Conservation (phyloP, 2,113 vertebrate species). For the Haplotaxodon microlepis region DNA sequence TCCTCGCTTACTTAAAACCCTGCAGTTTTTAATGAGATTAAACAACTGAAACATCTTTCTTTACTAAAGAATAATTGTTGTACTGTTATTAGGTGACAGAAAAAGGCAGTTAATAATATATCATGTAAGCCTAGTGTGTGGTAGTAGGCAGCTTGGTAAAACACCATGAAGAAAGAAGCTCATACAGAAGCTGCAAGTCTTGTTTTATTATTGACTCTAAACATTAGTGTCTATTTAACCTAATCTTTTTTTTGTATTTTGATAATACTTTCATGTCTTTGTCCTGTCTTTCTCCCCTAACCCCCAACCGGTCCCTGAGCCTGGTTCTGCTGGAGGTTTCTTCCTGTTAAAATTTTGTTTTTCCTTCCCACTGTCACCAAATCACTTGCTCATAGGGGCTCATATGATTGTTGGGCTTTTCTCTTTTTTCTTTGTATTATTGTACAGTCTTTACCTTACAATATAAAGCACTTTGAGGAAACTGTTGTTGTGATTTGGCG, state of each 20-base stretch:
- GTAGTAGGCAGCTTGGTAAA: not conserved
- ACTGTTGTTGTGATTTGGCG: not conserved
- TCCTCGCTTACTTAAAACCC: not conserved
- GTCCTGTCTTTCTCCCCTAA: not conserved
- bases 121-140: not conserved
- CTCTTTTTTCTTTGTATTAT: not conserved
- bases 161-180: not conserved
- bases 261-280: not conserved
- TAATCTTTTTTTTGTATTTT: not conserved
- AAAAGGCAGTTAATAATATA: not conserved
- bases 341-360: accelerated
- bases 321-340: not conserved
- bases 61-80: not conserved
- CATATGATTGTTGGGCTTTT: not conserved
- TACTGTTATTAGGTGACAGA: not conserved
- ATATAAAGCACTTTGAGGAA: not conserved
- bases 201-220: not conserved
- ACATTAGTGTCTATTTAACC: not conserved
- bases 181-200: not conserved
- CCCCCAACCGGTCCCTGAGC: not conserved
- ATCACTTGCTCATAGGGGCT: not conserved
- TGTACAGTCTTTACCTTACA: not conserved
- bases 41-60: not conserved
- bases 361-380: not conserved
- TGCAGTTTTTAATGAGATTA: not conserved